A percentile compares a stretch with the other conserved stretches of the same genome.
Evolutionary conservation across 2,888 invertebrate species (phyloP).

Genomic region (Andrena flavipes): DNA sequence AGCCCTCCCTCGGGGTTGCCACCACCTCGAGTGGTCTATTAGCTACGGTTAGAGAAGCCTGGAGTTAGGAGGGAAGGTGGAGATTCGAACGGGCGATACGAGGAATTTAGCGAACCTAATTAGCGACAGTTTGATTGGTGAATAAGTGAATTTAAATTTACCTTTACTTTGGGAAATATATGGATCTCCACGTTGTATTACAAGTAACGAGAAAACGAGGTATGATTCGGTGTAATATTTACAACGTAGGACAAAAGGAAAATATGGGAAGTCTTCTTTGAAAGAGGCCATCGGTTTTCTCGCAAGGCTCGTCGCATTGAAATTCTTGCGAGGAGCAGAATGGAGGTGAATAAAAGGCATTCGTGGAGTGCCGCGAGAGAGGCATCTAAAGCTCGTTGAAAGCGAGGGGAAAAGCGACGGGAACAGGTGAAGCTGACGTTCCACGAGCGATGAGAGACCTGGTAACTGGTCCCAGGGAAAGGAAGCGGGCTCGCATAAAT

Average conservation of each 20-base stretch:
- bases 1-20: slow-evolving; percentile 26
- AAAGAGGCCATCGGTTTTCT: neutral
- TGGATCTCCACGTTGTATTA: neutral
- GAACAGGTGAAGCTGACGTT: slow-evolving; percentile 45
- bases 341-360: slow-evolving; percentile 1
- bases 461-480: slow-evolving; percentile 53
- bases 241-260: too few species aligned
- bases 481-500: slow-evolving; percentile 71
- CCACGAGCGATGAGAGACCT: slow-evolving; percentile 20
- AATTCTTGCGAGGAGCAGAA: neutral
- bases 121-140: slow-evolving; percentile 8
- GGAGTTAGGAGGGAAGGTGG: neutral
- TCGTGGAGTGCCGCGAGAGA: neutral
- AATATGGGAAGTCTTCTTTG: neutral
- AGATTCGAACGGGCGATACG: slow-evolving; percentile 11
- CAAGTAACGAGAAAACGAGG: too few species aligned
- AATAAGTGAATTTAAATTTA: neutral
- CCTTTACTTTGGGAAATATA: neutral
- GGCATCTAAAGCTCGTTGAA: neutral
- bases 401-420: slow-evolving; percentile 16
- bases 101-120: slow-evolving; percentile 36
- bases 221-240: too few species aligned
- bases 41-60: neutral
- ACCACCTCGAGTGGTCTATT: slow-evolving; percentile 46
- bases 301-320: neutral